phyloP scores from a whole-genome alignment of 2,888 invertebrate genomes.

The Loripinus fragilis region DNA sequence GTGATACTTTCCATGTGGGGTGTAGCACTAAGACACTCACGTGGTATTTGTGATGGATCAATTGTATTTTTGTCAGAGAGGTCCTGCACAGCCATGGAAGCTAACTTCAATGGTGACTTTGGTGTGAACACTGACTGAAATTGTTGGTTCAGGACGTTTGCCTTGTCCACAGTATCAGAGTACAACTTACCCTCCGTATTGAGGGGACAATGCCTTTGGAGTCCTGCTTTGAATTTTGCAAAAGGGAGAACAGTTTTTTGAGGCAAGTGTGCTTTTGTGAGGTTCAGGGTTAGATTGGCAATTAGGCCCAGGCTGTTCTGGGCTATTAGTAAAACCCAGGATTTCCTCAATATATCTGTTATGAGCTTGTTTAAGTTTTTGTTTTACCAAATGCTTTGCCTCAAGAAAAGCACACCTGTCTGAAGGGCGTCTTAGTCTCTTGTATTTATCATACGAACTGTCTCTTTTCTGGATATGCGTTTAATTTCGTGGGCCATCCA shows the following conservation, averaged over 20 bases:
- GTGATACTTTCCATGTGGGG: not conserved
- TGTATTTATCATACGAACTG: too few species aligned
- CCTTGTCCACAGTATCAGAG: not conserved
- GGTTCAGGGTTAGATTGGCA: too few species aligned
- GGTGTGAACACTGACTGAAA: not conserved
- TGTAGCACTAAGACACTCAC: not conserved
- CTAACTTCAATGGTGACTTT: not conserved
- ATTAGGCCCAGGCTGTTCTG: too few species aligned
- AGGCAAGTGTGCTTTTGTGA: too few species aligned
- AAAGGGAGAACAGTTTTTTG: slow-evolving; percentile 1
- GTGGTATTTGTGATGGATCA: not conserved
- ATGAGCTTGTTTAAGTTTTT: too few species aligned
- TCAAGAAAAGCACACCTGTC: too few species aligned
- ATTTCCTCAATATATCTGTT: too few species aligned
- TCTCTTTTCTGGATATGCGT: too few species aligned
- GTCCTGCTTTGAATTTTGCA: not conserved
- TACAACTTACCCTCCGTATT: not conserved
- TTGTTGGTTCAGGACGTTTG: not conserved
- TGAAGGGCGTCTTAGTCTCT: too few species aligned
- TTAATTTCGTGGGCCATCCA: too few species aligned
- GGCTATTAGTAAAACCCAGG: too few species aligned
- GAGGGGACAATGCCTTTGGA: not conserved
- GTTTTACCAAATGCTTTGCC: too few species aligned
- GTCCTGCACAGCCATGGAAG: not conserved
- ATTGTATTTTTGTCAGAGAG: not conserved